Evolutionary conservation across 37 sponge, comb jelly and placozoan genomes (phyloP).

Genomic region (Bolinopsis microptera): DNA sequence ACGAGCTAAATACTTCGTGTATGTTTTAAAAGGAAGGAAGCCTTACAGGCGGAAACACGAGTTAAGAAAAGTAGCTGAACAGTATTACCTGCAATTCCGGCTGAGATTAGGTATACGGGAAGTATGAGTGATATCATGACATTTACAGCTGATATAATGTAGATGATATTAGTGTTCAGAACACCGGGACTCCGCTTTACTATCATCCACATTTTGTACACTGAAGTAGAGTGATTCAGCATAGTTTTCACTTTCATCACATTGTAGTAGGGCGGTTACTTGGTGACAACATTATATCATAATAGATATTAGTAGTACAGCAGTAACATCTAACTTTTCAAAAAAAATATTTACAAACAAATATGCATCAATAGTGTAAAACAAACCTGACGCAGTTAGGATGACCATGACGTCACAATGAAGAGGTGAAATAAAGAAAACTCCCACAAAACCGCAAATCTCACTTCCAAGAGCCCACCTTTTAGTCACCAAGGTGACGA

Average conservation of each 20-base stretch:
- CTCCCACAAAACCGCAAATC: not conserved
- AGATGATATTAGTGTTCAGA: not conserved
- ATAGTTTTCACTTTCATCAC: too few species aligned
- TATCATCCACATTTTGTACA: not conserved
- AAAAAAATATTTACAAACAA: too few species aligned
- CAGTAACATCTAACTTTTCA: too few species aligned
- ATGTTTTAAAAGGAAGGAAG: not conserved
- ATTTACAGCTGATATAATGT: not conserved
- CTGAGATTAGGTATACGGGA: not conserved
- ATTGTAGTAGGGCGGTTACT: too few species aligned
- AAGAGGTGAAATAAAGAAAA: not conserved
- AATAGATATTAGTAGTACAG: too few species aligned
- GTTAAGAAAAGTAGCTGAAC: not conserved
- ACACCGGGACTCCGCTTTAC: not conserved
- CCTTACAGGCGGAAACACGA: not conserved
- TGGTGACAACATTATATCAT: too few species aligned
- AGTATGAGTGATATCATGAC: not conserved
- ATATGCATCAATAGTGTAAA: too few species aligned
- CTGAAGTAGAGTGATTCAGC: too few species aligned
- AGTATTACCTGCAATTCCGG: not conserved
- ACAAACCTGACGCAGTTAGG: not conserved
- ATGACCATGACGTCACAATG: not conserved
- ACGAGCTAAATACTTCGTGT: too few species aligned
- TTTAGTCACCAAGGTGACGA: not conserved
- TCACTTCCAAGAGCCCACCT: not conserved